Base-by-base conservation (phyloP, 2,888 invertebrate species). In the Apamea monoglypha region DNA sequence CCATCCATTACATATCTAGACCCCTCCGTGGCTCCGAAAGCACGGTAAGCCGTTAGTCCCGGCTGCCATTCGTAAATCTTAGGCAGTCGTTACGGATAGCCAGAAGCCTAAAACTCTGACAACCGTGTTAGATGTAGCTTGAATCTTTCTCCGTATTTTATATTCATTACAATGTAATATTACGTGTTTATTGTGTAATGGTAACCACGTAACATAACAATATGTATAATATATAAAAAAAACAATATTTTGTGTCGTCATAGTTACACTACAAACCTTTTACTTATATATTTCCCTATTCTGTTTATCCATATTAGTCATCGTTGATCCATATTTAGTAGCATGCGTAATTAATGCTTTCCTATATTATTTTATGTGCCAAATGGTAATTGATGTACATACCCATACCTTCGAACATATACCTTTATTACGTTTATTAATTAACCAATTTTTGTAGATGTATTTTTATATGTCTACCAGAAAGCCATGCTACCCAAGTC, bases 111-210 rank as follows among this genome's bases (percentile, higher is more conserved):
- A 56, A 56, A 4, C 25, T 56, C 25, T 12, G 25, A 56, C 25
- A n/a, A 25, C 16, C 10, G 29, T 64, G 25, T 53, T 53, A 10
- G 18, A 44, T 47, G 16, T 64, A 40, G 21, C 59, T 21, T 44
- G 16, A 21, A 47, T n/a, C 10, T 44, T 53, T 67, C 10, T n/a
- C 18, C 1, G 59, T 50, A 50, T 36, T 36, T 18, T n/a, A 18
- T 64, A 29, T 21, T 21, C 29, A 64, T 44, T 25, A 29, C 12
- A 25, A 50, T 50, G 1, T 50, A 12, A 50, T 56, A 44, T 53
- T 44, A 53, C 40, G 6, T 76, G 1, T 64, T 70, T 79, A 63
- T 79, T 79, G 36, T 67, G 68, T 68, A 53, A 78, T 44, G 21
- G 1, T 56, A 56, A 44, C 44, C 16, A 53, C 25, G 18, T 8